These are phyloP conservation scores for Tricholauxania praeusta DNA, from an alignment of 2,888 invertebrate species.

Conservation along the genomic window DNA sequence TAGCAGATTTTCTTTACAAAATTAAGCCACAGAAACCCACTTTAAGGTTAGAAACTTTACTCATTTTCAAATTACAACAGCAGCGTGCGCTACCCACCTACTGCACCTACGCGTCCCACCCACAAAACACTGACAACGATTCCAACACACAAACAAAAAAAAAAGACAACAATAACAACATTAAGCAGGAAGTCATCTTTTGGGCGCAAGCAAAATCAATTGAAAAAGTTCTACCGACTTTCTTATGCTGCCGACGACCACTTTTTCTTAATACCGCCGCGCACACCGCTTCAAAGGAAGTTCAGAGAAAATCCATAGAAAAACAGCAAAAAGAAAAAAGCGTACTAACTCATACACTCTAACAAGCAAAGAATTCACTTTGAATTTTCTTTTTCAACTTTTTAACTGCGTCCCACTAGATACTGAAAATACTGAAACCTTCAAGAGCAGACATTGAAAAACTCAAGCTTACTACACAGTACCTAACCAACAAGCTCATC, in stretches of 20 bases:
- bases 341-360: constrained; percentile 19
- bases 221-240: constrained; percentile 56
- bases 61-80: constrained; percentile 65
- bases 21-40: constrained; percentile 53
- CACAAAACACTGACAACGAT: neutral
- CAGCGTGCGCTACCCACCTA: constrained; percentile 50
- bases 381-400: constrained; percentile 1
- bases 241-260: constrained; percentile 37
- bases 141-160: neutral
- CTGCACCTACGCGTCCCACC: neutral
- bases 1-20: constrained; percentile 25
- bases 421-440: neutral
- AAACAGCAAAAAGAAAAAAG: neutral
- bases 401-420: too few species aligned
- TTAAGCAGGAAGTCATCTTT: constrained; percentile 34
- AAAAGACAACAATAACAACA: constrained; percentile 57
- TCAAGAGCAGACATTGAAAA: constrained; percentile 26
- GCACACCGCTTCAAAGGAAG: constrained; percentile 40
- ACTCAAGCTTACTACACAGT: neutral
- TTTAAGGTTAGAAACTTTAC: constrained; percentile 58
- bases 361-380: neutral
- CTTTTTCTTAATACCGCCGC: constrained; percentile 28
- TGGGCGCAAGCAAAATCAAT: constrained; percentile 57
- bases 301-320: neutral
- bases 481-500: too few species aligned